Evolutionary conservation across 2,888 invertebrate genomes (phyloP).

Genomic region (Argyresthia albistria): DNA sequence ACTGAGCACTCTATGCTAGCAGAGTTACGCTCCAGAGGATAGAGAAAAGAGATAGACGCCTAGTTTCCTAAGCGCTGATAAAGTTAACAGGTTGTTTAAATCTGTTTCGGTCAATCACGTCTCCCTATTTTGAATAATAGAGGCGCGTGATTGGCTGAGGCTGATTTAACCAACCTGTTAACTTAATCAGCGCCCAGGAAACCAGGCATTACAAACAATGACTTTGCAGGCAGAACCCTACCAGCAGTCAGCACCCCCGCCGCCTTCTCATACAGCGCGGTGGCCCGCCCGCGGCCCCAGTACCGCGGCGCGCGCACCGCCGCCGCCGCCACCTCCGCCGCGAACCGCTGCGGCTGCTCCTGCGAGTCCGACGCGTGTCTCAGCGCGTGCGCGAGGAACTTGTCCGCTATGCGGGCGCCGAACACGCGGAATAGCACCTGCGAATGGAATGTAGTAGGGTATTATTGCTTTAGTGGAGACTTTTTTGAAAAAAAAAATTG

Average conservation of each 20-base stretch:
- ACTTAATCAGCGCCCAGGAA: no score
- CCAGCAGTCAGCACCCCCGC: conserved; percentile 75
- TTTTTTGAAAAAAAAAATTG: no score
- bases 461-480: no score
- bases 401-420: conserved; percentile 75
- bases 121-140: background rate
- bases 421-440: conserved; percentile 83
- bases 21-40: no score
- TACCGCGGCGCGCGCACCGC: conserved; percentile 86
- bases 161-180: no score
- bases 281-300: conserved; percentile 79
- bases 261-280: conserved; percentile 73
- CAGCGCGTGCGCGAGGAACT: conserved; percentile 77
- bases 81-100: no score
- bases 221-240: conserved; percentile 16
- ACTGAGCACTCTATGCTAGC: no score
- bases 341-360: conserved; percentile 86
- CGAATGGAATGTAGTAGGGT: background rate
- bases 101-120: no score
- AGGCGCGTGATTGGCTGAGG: background rate
- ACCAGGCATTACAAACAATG: no score
- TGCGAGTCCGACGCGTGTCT: conserved; percentile 77
- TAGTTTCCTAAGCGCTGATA: background rate
- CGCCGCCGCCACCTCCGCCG: conserved; percentile 86
- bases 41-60: no score